Conservation (phyloP, 2,113 vertebrate species). For the Puffinus mauretanicus region DNA sequence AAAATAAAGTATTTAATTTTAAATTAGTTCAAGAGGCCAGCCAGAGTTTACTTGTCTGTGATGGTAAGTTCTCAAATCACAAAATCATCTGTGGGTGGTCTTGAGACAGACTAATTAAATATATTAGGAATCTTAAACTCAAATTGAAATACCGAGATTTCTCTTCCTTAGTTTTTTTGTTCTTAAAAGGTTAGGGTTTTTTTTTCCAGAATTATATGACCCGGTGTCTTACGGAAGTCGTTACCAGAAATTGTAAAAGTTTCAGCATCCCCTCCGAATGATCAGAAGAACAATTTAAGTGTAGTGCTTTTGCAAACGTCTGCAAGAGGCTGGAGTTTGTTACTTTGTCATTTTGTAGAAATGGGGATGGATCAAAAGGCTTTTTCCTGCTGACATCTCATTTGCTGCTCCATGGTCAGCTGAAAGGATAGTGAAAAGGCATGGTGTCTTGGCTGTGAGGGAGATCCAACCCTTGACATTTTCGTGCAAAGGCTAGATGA, state of each 20-base stretch:
- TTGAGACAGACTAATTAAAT: neutral
- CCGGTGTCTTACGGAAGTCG: accelerated
- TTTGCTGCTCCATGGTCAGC: neutral
- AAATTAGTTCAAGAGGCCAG: neutral
- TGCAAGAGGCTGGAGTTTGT: neutral
- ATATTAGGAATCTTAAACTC: neutral
- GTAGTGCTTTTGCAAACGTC: neutral
- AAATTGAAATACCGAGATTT: neutral
- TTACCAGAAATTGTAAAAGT: neutral
- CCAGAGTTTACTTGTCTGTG: neutral
- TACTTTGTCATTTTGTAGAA: neutral
- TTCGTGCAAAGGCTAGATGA: neutral
- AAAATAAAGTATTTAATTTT: neutral
- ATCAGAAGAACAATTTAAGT: neutral
- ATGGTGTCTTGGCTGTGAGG: neutral
- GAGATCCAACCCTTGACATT: neutral
- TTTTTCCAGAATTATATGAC: neutral
- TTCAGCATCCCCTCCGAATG: neutral
- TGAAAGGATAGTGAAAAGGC: neutral
- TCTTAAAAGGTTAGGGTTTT: neutral
- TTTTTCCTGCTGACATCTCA: neutral
- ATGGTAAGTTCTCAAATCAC: neutral
- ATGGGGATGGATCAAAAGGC: neutral
- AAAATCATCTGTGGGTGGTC: neutral
- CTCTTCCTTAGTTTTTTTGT: neutral